Base-by-base conservation (phyloP, 2,797 vertebrate species). In the Chiroxiphia lanceolata region DNA sequence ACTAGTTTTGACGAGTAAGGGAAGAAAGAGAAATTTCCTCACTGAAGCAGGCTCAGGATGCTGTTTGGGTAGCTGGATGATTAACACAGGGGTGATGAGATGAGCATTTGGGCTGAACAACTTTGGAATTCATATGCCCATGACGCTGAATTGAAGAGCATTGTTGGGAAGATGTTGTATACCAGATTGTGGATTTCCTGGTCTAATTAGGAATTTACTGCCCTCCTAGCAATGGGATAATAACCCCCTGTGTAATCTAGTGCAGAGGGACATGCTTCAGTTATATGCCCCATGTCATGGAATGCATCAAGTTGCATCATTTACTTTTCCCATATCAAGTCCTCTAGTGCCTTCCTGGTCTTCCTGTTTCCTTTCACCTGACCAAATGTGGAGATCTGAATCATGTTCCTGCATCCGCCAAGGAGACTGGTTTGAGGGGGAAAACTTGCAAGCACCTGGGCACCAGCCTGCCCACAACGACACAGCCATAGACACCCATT, bases 271-370 rank as follows among this genome's bases (percentile, higher is more conserved):
- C 8, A 9, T 18, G 14, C n/a, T 64, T 15, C 31, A 64, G 16
- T 53, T 31, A 10, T 2, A 16, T 0, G 0, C 33, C 13, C 38
- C 33, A 6, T 15, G 23, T 25, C 31, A 69, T 27, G 18, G 21
- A 27, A 67, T 23, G 5, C 34, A 33, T 29, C 4, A 13, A 67
- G 26, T 21, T 77, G 20, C 26, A 34, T 51, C 38, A 6, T 48
- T 72, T 13, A 9, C 10, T 69, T 80, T 38, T 82, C 50, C 44
- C 33, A 3, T 9, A 22, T 23, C 22, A 40, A 44, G 44, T 89
- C 38, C 25, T 53, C 11, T 31, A 17, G 44, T 15, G 5, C 38
- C 34, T 34, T 69, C 65, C n/a, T 21, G 29, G 15, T n/a, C 50
- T 36, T 61, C 15, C 31, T 69, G 13, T 31, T 79, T 36, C 29